A percentile compares a stretch with the other conserved stretches of the same genome.
phyloP scores from a whole-genome alignment of 1,140 invertebrate genomes.

The Proales similis region DNA sequence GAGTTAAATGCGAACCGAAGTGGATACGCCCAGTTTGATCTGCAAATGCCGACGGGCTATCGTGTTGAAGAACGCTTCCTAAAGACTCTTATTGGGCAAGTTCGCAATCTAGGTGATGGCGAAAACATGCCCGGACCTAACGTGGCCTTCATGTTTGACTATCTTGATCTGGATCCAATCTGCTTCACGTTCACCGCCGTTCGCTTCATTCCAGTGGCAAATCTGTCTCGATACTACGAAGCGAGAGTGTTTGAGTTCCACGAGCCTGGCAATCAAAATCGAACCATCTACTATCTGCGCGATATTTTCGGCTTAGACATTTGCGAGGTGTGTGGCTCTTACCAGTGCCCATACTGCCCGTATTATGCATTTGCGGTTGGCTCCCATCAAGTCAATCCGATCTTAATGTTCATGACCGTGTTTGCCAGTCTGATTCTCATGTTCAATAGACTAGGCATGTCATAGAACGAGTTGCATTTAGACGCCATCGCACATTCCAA shows the following conservation, averaged over 20 bases:
- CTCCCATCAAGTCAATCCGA: background rate
- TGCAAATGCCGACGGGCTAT: slow-evolving; percentile 84
- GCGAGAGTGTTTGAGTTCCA: slow-evolving; percentile 90
- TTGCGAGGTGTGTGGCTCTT: slow-evolving; percentile 94
- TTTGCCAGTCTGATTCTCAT: slow-evolving; percentile 16
- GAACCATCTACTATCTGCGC: slow-evolving; percentile 80
- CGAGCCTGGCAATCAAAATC: slow-evolving; percentile 85
- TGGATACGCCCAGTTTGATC: slow-evolving; percentile 84
- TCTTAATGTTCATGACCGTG: background rate
- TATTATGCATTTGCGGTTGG: slow-evolving; percentile 41
- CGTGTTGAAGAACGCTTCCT: slow-evolving; percentile 26
- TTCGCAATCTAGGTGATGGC: slow-evolving; percentile 29
- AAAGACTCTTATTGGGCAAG: background rate
- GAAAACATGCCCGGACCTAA: background rate
- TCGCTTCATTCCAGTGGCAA: slow-evolving; percentile 88
- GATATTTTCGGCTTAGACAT: slow-evolving; percentile 82
- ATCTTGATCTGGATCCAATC: slow-evolving; percentile 59
- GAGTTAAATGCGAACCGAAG: slow-evolving; percentile 75
- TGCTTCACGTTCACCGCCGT: slow-evolving; percentile 86
- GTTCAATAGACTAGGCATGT: too few relatives aligned
- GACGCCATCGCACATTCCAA: too few relatives aligned
- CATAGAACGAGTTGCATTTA: too few relatives aligned
- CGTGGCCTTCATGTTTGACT: slow-evolving; percentile 25
- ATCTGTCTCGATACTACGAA: slow-evolving; percentile 83
- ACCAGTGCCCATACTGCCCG: slow-evolving; percentile 90